A percentile compares a stretch with the other conserved stretches of the same genome.
Conservation (phyloP, 2,888 invertebrate species). For the Ophioninae sp. region DNA sequence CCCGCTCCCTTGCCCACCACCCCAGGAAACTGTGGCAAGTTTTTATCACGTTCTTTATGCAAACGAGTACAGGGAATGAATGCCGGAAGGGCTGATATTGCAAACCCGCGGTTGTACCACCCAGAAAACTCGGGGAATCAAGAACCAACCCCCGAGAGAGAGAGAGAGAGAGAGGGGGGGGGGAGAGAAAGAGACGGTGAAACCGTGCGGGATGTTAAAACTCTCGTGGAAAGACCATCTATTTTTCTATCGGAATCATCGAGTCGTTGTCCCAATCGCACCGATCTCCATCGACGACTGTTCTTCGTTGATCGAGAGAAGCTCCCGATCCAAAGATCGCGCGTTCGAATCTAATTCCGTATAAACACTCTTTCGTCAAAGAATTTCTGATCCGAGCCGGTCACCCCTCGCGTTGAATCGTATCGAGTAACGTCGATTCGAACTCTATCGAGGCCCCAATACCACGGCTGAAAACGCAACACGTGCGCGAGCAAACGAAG, state of each 20-base stretch:
- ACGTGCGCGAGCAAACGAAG: conserved; percentile 42
- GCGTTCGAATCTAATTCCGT: conserved; percentile 77
- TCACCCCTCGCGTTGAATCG: conserved; percentile 47
- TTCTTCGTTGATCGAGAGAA: too few species aligned
- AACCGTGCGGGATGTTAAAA: conserved; percentile 4
- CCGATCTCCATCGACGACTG: too few species aligned
- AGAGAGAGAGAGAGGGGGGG: too few species aligned
- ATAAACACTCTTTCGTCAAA: conserved; percentile 80
- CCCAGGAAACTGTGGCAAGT: conserved; percentile 37
- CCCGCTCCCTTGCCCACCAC: conserved; percentile 20
- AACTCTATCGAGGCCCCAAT: background rate
- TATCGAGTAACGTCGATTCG: conserved; percentile 13
- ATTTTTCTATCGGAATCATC: too few species aligned
- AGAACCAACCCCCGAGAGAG: conserved; percentile 29
- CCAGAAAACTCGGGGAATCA: conserved; percentile 25
- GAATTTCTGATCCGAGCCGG: conserved; percentile 72
- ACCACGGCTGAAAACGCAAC: conserved; percentile 33
- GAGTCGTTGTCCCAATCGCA: too few species aligned
- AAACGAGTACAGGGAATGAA: conserved; percentile 52
- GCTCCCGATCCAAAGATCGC: conserved; percentile 40
- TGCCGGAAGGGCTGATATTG: conserved; percentile 44
- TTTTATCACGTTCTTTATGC: conserved; percentile 59
- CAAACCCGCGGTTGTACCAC: conserved; percentile 18
- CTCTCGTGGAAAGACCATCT: conserved; percentile 9
- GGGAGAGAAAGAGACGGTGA: conserved; percentile 8